Evolutionary conservation across 2,113 vertebrate genomes (phyloP), one percentile per base, ranked within the genome.

Genomic region (Embiotoca jacksoni): DNA sequence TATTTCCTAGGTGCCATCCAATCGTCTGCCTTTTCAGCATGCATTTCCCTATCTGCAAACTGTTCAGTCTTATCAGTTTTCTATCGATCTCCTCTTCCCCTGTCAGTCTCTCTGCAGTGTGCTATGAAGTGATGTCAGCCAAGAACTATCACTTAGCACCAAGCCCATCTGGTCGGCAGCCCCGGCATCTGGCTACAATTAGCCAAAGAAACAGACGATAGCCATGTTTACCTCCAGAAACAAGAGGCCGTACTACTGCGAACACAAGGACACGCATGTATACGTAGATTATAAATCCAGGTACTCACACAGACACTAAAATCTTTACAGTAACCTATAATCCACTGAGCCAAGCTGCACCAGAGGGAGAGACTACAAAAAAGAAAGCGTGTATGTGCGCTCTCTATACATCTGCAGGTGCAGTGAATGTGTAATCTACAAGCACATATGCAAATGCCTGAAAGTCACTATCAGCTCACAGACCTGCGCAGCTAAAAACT

Each of bases 71-170:
- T 82, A 77, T 86, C 73, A 81, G 52, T 69, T 78, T 82, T 76
- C 65, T 69, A 53, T 75, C 35, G 61, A 73, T 72, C 78, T 72
- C 56, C 72, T 63, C 78, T 77, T 64, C 52, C 58, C 64, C 65
- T 39, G 44, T 71, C 75, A 70, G 74, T 57, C 81, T 84, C 72
- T 83, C 61, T 81, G 72, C 74, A 73, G 10, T 52, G 70, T 64
- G 83, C 82, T 84, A 80, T 78, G 59, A 85, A 61, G 80, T 93
- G 92, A 92, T 92, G 91, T 93, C 92, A 94, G 90, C 88, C 89
- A 88, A 87, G 84, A 92, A 91, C 86, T 90, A 89, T 93, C 91
- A 89, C 83, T 85, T 85, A 77, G 75, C 88, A 80, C 83, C 65
- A 11, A 83, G 70, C 83, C 84, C 92, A 94, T 94, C 90, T 94